phyloP scores from a whole-genome alignment of 2,113 vertebrate species.

The Gulo gulo region DNA sequence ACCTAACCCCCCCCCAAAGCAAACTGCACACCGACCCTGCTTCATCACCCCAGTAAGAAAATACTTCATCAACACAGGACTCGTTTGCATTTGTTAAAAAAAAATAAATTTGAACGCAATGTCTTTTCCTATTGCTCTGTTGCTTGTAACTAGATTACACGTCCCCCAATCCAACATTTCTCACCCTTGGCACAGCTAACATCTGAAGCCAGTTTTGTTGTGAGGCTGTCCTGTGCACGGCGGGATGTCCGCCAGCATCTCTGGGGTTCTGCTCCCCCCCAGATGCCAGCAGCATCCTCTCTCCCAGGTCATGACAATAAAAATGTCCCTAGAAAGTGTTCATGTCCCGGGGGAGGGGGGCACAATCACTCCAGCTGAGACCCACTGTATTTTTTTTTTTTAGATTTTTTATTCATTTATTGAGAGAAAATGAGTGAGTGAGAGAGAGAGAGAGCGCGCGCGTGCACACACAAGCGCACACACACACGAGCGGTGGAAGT shows the following conservation, averaged over 20 bases:
- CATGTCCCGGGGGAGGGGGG: neutral
- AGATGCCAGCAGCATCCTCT: neutral
- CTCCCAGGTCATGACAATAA: neutral
- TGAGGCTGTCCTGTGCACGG: neutral
- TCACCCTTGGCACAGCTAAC: neutral
- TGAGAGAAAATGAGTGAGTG: too few species aligned
- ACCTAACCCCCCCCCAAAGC: neutral
- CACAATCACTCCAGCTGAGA: neutral
- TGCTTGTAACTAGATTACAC: neutral
- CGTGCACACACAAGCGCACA: rapidly evolving
- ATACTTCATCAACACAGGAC: neutral
- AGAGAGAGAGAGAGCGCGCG: too few species aligned
- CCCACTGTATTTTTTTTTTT: too few species aligned
- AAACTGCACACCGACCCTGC: neutral
- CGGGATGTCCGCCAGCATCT: neutral
- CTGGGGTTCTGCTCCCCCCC: neutral
- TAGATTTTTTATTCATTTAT: too few species aligned
- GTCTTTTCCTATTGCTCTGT: neutral
- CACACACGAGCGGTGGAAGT: too few species aligned
- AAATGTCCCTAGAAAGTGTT: neutral
- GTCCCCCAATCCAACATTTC: neutral
- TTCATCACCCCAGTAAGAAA: neutral
- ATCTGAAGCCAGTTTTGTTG: too few species aligned
- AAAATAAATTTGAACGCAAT: neutral
- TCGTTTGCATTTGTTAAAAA: neutral